These are phyloP conservation scores for Eupelmus urozonus DNA, from an alignment of 2,888 invertebrate species.

Conservation along the genomic window DNA sequence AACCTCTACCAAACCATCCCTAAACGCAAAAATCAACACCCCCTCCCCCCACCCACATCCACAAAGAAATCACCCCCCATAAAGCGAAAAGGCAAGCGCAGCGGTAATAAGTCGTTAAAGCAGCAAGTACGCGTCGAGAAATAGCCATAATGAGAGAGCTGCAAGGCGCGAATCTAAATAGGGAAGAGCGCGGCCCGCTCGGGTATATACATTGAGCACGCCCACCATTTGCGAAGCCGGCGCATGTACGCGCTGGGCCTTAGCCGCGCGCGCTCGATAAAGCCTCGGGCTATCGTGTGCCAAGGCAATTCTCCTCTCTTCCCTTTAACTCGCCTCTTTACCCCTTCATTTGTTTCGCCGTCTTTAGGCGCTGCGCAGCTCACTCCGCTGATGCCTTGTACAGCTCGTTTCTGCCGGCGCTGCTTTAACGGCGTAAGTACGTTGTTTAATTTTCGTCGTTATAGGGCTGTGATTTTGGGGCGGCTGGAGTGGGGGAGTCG, in stretches of 20 bases:
- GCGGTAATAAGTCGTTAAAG: too few species aligned
- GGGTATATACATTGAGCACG: constrained; percentile 4
- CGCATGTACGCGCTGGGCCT: background rate
- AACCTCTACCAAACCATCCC: too few species aligned
- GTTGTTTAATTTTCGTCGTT: background rate
- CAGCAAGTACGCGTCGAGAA: too few species aligned
- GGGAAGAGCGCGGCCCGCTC: constrained; percentile 3
- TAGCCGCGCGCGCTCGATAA: constrained; percentile 17
- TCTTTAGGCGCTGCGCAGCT: background rate
- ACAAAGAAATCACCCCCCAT: too few species aligned
- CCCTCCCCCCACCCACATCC: too few species aligned
- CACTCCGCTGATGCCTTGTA: background rate
- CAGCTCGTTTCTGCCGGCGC: too few species aligned
- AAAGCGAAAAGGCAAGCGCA: too few species aligned
- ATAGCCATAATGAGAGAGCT: too few species aligned
- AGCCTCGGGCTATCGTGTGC: constrained; percentile 37
- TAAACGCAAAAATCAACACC: too few species aligned
- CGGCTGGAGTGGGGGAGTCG: too few species aligned
- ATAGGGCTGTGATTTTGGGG: too few species aligned
- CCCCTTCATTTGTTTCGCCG: background rate
- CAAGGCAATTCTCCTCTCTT: constrained; percentile 20
- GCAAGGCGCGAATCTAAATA: constrained; percentile 27
- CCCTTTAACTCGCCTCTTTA: constrained; percentile 9
- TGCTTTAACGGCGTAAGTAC: background rate
- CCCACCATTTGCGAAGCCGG: constrained; percentile 24